Base-by-base conservation (phyloP, 30 jellyfish, hydroid and myxozoan species). In the Aurelia sp. region DNA sequence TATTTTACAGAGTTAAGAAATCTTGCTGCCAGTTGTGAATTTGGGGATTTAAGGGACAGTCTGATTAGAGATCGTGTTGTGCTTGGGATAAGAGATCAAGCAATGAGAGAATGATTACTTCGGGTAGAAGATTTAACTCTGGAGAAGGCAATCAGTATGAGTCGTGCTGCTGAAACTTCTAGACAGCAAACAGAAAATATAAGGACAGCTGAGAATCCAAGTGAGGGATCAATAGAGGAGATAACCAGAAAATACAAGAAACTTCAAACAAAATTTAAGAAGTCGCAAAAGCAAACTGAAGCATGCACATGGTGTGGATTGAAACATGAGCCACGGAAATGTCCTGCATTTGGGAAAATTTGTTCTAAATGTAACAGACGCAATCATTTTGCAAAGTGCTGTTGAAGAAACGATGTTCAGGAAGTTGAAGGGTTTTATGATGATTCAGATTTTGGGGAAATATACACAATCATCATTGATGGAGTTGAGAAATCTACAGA, bases 371-470 rank as follows among this genome's bases (percentile, higher is more conserved):
- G 78, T 67, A 67, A 67, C 78, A 67, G 47, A 55, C 13, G 53
- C 21, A 67, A 67, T 67, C 58, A 67, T 67, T 67, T 67, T 67
- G 53, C 78, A 33, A 67, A 67, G 55, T 67, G 53, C 58, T 67
- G 78, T 31, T 67, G 61, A 60, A 23, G 13, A 67, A 67, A 67
- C 1, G 78, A 67, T 67, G 58, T 67, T 67, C 78, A 67, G 47
- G 78, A 20, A n/a, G 78, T 67, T 33, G 60, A 67, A 67, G 78
- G 1, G 78, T 67, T 60, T 67, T 61, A 67, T 67, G 78, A 67
- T 20, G 58, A 67, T n/a, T 67, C 78, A 67, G 13, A 21, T 6
- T 67, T 12, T 3, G 58, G 78, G 53, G 55, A 23, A n/a, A 67
- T 67, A 67, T 61, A 67, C 47, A 27, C 2, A 33, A 67, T 67